Evolutionary conservation across 2,113 vertebrate species (phyloP).

Genomic region (Carlito syrichta): DNA sequence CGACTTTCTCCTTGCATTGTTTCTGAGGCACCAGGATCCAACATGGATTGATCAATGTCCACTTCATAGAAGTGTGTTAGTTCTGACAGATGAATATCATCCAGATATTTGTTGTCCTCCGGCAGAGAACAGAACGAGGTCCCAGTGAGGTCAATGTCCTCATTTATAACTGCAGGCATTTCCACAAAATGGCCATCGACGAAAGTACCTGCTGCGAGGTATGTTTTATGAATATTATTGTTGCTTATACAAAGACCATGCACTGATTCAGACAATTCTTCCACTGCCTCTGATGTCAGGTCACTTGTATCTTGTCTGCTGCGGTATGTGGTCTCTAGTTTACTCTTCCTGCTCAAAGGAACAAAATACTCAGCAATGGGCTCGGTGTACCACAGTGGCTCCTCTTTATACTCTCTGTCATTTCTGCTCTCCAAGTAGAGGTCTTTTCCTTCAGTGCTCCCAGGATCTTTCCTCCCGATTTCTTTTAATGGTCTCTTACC

Average conservation of each 20-base stretch:
- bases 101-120: slow-evolving; percentile 94
- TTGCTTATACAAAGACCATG: slow-evolving; percentile 93
- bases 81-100: slow-evolving; percentile 99
- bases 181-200: slow-evolving; percentile 98
- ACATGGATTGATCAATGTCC: slow-evolving; percentile 99
- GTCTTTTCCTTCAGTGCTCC: slow-evolving; percentile 85
- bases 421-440: slow-evolving; percentile 84
- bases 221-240: slow-evolving; percentile 90
- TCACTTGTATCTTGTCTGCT: slow-evolving; percentile 85
- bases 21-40: slow-evolving; percentile 99
- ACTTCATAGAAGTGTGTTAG: slow-evolving; percentile 99
- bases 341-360: slow-evolving; percentile 94
- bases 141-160: slow-evolving; percentile 91
- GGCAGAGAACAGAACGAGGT: slow-evolving; percentile 94
- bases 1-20: slow-evolving; percentile 96
- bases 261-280: slow-evolving; percentile 90
- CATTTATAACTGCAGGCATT: slow-evolving; percentile 92
- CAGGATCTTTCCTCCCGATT: slow-evolving; percentile 86
- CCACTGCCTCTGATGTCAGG: slow-evolving; percentile 83
- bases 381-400: slow-evolving; percentile 99
- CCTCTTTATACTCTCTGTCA: slow-evolving; percentile 95
- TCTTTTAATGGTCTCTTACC: slow-evolving; percentile 92
- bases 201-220: slow-evolving; percentile 97
- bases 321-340: slow-evolving; percentile 97
- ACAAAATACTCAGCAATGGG: slow-evolving; percentile 96